Evolutionary conservation across 2,797 vertebrate genomes (phyloP).

Genomic region (Enteromius viviparus): DNA sequence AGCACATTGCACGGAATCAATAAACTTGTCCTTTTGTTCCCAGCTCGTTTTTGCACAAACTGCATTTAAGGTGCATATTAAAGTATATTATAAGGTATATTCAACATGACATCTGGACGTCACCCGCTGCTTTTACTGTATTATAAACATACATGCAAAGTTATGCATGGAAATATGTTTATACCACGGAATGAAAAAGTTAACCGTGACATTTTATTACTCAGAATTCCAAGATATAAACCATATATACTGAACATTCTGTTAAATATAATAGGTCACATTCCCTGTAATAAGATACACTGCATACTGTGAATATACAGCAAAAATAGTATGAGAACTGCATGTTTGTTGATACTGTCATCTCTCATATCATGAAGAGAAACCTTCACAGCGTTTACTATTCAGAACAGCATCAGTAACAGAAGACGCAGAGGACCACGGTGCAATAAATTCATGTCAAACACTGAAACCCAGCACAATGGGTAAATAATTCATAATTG

Average conservation of each 20-base stretch:
- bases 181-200: neutral
- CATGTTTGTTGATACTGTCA: neutral
- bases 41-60: neutral
- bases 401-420: slow-evolving; percentile 14
- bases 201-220: neutral
- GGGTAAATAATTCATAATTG: slow-evolving; percentile 54
- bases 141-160: neutral
- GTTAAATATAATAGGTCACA: neutral
- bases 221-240: neutral
- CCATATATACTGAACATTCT: neutral
- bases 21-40: neutral
- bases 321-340: neutral
- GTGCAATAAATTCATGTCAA: slow-evolving; percentile 40
- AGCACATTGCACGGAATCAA: neutral
- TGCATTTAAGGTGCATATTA: neutral
- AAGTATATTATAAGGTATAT: neutral
- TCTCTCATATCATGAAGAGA: neutral
- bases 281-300: neutral
- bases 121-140: neutral
- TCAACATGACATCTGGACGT: neutral
- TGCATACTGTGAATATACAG: neutral
- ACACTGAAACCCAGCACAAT: slow-evolving; percentile 8
- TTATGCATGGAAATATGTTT: neutral
- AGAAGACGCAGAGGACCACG: slow-evolving; percentile 6
- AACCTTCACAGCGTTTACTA: neutral